A percentile compares a stretch with the other conserved stretches of the same genome.
Evolutionary conservation across 2,113 vertebrate genomes (phyloP).

Genomic region (Engystomops pustulosus): DNA sequence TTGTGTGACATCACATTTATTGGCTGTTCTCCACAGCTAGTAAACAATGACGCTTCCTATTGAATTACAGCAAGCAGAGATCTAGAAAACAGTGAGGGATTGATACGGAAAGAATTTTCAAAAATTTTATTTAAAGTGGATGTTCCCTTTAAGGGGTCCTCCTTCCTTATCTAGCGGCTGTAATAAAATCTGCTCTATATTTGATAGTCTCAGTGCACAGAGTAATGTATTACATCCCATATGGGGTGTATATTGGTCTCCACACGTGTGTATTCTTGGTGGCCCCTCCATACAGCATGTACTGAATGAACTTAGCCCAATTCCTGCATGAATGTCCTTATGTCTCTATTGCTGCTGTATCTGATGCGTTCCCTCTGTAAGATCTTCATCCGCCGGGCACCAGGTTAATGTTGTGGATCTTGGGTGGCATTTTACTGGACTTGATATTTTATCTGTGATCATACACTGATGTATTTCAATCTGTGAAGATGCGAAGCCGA

Average conservation of each 20-base stretch:
- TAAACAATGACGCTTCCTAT: too few relatives aligned
- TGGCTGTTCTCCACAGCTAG: too few relatives aligned
- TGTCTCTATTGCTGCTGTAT: not conserved
- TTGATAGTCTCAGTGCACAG: too few relatives aligned
- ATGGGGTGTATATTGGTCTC: not conserved
- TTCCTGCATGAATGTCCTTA: not conserved
- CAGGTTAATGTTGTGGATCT: not conserved
- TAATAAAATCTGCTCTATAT: not conserved
- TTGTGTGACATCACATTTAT: too few relatives aligned
- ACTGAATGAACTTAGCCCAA: too few relatives aligned
- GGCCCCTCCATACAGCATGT: not conserved
- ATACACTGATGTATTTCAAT: not conserved
- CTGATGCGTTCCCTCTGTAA: not conserved
- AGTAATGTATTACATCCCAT: not conserved
- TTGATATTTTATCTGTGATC: slow-evolving; percentile 1
- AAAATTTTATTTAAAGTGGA: too few relatives aligned
- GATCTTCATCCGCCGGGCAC: not conserved
- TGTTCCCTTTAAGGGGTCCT: too few relatives aligned
- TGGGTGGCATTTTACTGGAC: not conserved
- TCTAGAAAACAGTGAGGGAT: too few relatives aligned
- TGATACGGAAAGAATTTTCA: too few relatives aligned
- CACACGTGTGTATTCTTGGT: not conserved
- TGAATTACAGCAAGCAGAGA: too few relatives aligned
- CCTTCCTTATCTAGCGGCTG: too few relatives aligned
- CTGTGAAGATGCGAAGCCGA: not conserved